Base-by-base conservation (phyloP, 2,888 invertebrate genomes). In the Carterocephalus palaemon region DNA sequence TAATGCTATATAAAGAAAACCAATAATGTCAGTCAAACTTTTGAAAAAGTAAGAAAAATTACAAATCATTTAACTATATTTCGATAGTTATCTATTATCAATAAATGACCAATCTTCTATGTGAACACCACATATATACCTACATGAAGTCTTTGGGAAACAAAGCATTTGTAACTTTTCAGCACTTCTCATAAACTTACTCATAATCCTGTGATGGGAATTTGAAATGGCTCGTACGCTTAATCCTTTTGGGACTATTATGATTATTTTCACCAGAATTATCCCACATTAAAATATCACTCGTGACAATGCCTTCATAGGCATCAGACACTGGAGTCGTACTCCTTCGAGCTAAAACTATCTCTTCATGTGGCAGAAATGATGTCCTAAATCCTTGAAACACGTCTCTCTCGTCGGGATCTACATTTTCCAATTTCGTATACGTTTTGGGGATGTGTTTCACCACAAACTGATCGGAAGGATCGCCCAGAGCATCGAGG, bases 301-400 rank as follows among this genome's bases (percentile, higher is more conserved):
- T 77, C 0, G 71, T 68, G 43, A 67, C 62, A 60, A 77, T 75
- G 8, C 60, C 73, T 46, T 73, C 66, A 29, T 65, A 65, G 10
- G 60, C 37, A 13, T 70, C 72, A 17, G 56, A 57, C 38, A 64
- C 66, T 3, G 52, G 41, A 17, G 60, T 56, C 0, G 54, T 53
- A 38, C 67, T 43, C 8, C 52, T 62, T 8, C 63, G 65, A 20
- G 88, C 85, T 20, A 89, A 67, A 26, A 83, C 70, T 26, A 88
- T 72, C 29, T 86, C 85, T 40, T 89, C 89, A 0, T 77, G 72
- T 0, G 92, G 91, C 26, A 91, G 67, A 57, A 90, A 92, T 8
- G 90, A 91, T 0, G 91, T 92, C 32, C 89, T 86, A 38, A 89
- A 88, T 51, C 90, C 91, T 53, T 88, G 83, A 60, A 91, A 87